Base-by-base conservation (phyloP, 2,113 vertebrate species). In the Antigone vipio region DNA sequence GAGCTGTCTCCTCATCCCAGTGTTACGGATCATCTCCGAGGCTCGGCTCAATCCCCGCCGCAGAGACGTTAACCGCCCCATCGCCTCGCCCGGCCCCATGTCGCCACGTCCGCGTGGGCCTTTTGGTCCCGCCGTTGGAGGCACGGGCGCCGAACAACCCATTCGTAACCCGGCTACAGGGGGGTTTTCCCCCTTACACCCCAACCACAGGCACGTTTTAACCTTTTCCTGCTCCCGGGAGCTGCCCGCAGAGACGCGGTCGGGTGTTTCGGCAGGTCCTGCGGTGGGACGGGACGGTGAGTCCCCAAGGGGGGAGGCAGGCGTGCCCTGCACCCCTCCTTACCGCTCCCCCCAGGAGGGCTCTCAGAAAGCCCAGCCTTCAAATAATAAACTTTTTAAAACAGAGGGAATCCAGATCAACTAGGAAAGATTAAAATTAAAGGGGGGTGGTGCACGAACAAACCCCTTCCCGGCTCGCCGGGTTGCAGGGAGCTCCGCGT, bases 381-480 rank as follows among this genome's bases (percentile, higher is more conserved):
- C 34, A 11, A 79, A 88, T 21, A 67, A 50, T 1, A 12, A 62
- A 62, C 47, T 63, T 78, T 10, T 59, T 21, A 18, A 88, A 94
- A 4, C 2, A 40, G 23, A 78, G 22, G 26, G 85, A 59, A 91
- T 73, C 53, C 72, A 80, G 5, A 63, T 68, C 67, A 76, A 27
- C 6, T n/a, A 18, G 63, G 44, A 68, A 84, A 44, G n/a, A 26
- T 40, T 75, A 24, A 75, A 63, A 58, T 40, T 23, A 40, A 27
- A 16, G 10, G 5, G 5, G 6, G 16, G 11, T n/a, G 16, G 11
- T n/a, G 35, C 32, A 44, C 13, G 34, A 85, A 30, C 30, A 82
- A 80, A 45, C 4, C 62, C 52, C 27, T 32, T 76, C 32, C 9
- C 8, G 1, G 29, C 60, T 75, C 23, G 0, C 3, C 0, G 1